Conservation (phyloP, 2,888 invertebrate species). For the Trisateles emortualis region DNA sequence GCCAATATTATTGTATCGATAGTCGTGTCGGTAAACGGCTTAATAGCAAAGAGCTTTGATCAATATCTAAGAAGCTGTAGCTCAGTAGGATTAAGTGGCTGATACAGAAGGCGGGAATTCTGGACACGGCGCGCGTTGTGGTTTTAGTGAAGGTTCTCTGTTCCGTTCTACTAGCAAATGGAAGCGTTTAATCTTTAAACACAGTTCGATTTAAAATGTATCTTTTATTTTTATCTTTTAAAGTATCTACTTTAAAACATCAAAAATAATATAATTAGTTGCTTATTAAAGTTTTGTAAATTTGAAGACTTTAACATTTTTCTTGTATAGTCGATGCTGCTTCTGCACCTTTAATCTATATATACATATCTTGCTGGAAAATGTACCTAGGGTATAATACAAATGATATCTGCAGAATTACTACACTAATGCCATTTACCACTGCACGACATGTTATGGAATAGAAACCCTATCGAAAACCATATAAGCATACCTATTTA, state of each 20-base stretch:
- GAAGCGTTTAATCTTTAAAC: constrained; percentile 1
- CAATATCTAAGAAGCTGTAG: constrained; percentile 40
- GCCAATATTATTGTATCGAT: constrained; percentile 33
- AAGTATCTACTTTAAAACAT: no score
- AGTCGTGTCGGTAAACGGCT: constrained; percentile 31
- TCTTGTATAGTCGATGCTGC: constrained; percentile 9
- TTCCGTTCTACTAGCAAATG: neutral
- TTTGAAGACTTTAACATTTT: constrained; percentile 19
- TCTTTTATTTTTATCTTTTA: neutral
- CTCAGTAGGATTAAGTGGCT: constrained; percentile 34
- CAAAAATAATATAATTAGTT: constrained; percentile 7
- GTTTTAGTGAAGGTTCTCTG: constrained; percentile 5
- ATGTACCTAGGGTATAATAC: no score
- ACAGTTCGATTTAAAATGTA: neutral
- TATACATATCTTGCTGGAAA: constrained; percentile 13
- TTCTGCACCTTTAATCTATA: neutral
- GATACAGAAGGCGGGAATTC: constrained; percentile 26
- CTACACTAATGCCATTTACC: no score
- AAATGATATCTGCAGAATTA: no score
- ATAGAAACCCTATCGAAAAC: no score
- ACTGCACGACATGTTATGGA: no score
- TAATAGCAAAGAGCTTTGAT: constrained; percentile 39
- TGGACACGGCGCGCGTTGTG: constrained; percentile 21
- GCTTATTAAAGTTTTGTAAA: constrained; percentile 8
- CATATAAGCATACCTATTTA: no score